phyloP scores from a whole-genome alignment of 2,113 vertebrate genomes.

The Charadrius vociferus region DNA sequence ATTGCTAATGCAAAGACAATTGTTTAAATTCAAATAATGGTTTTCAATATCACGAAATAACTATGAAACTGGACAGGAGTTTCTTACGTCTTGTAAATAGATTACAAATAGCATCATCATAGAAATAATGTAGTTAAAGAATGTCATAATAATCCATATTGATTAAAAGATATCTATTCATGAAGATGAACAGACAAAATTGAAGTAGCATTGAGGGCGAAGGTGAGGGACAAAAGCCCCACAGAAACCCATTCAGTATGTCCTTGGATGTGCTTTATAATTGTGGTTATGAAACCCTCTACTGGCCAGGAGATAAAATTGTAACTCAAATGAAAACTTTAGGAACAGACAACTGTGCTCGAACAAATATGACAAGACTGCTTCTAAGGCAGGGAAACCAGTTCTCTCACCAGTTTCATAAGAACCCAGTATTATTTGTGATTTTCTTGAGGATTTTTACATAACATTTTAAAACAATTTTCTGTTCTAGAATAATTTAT shows the following conservation, averaged over 20 bases:
- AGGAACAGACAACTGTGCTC: background rate
- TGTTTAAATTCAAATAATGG: background rate
- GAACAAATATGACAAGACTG: background rate
- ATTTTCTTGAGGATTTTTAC: background rate
- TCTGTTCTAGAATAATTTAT: background rate
- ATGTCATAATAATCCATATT: background rate
- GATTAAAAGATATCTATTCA: background rate
- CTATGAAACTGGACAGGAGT: background rate
- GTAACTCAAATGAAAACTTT: background rate
- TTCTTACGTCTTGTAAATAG: background rate
- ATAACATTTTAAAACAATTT: background rate
- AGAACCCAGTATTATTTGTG: background rate
- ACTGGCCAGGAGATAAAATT: background rate
- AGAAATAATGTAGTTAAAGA: background rate
- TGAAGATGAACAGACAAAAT: background rate
- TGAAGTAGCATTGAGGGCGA: background rate
- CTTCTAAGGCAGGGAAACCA: background rate
- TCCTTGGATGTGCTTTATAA: background rate
- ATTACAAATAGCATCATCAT: background rate
- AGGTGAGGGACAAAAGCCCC: background rate
- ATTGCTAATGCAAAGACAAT: background rate
- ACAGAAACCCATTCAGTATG: background rate
- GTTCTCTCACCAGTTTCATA: background rate
- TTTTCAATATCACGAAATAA: background rate
- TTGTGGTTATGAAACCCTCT: slow-evolving; percentile 36